Evolutionary conservation across 2,797 vertebrate genomes (phyloP).

Genomic region (Tokudaia tokunoshimensis): DNA sequence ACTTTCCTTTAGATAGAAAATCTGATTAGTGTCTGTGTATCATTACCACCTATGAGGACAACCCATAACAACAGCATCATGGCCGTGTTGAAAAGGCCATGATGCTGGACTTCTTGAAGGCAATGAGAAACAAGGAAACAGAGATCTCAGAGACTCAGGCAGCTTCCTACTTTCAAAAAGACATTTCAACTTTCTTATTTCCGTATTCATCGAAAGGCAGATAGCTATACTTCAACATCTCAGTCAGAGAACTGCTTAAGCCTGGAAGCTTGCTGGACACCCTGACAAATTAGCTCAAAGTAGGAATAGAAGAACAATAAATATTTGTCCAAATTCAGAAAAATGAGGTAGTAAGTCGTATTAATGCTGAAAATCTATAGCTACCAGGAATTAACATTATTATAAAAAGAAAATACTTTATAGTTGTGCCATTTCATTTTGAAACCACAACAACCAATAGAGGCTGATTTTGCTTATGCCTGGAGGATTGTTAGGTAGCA

Average conservation of each 20-base stretch:
- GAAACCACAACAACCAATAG: neutral
- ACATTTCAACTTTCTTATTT: neutral
- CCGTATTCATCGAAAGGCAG: neutral
- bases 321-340: neutral
- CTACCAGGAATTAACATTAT: neutral
- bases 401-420: conserved; percentile 4
- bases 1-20: neutral
- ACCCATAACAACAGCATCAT: neutral
- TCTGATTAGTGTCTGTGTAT: neutral
- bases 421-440: conserved; percentile 15
- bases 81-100: neutral
- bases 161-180: neutral
- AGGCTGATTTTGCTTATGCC: neutral
- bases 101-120: conserved; percentile 14
- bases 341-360: conserved; percentile 20
- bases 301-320: neutral
- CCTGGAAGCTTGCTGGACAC: neutral
- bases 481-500: neutral
- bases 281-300: neutral
- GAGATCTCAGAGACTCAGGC: neutral
- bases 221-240: neutral
- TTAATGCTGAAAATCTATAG: neutral
- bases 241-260: neutral
- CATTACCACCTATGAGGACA: neutral
- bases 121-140: neutral